A percentile compares a stretch with the other conserved stretches of the same genome.
Conservation (phyloP, 2,113 vertebrate genomes). For the Bos indicus region DNA sequence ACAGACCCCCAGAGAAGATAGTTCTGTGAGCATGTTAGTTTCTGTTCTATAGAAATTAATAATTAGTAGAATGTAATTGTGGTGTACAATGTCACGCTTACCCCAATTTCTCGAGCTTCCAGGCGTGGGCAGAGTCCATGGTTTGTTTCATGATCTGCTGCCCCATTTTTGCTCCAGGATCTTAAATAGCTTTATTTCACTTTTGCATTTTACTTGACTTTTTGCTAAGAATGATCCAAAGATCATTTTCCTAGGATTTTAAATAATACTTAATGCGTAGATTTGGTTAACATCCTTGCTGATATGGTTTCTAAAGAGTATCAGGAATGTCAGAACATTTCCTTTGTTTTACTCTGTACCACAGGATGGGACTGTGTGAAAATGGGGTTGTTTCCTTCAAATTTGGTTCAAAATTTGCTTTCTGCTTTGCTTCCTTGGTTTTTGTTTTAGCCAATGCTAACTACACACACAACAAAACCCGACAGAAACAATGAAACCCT, state of each 20-base stretch:
- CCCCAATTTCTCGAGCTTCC: constrained; percentile 49
- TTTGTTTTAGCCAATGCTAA: constrained; percentile 50
- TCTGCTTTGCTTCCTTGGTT: neutral
- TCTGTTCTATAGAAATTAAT: constrained; percentile 73
- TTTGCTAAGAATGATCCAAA: constrained; percentile 63
- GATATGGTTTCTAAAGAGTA: neutral
- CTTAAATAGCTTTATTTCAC: constrained; percentile 34
- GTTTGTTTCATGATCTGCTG: neutral
- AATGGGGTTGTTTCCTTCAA: neutral
- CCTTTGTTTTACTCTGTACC: constrained; percentile 30
- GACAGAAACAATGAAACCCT: neutral
- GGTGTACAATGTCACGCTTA: neutral
- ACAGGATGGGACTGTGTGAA: neutral
- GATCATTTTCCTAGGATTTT: constrained; percentile 65
- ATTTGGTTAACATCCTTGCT: constrained; percentile 37
- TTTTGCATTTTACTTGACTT: constrained; percentile 28
- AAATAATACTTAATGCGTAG: constrained; percentile 46
- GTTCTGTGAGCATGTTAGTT: constrained; percentile 70
- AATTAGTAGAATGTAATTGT: constrained; percentile 67
- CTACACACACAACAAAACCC: neutral
- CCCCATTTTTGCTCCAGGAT: neutral
- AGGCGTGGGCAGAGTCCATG: neutral
- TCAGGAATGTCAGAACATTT: neutral
- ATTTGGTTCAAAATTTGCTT: neutral
- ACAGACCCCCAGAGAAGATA: constrained; percentile 74